Conservation (phyloP, 2,797 vertebrate species). For the Vespertilio murinus region DNA sequence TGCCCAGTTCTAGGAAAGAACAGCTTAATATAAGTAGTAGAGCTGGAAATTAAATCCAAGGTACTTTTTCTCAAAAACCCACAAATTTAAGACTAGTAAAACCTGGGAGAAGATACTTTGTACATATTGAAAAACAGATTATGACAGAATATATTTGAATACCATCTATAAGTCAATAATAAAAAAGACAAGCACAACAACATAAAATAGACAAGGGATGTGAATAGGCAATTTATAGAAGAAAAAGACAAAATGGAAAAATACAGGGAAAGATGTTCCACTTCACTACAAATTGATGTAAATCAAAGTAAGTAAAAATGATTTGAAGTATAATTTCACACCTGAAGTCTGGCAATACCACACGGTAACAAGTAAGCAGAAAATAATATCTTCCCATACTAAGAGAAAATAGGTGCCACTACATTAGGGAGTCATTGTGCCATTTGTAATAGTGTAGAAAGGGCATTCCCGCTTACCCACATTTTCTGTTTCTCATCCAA, state of each 20-base stretch:
- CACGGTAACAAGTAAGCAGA: background rate
- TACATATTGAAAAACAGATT: background rate
- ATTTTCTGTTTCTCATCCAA: background rate
- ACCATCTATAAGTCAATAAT: background rate
- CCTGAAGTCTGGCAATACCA: background rate
- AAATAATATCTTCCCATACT: background rate
- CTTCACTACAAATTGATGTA: background rate
- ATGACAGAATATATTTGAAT: background rate
- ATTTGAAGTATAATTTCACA: background rate
- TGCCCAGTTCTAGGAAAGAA: background rate
- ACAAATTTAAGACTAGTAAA: background rate
- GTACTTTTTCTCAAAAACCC: background rate
- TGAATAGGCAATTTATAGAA: background rate
- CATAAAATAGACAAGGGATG: constrained; percentile 8
- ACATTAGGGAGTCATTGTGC: background rate
- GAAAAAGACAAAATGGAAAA: background rate
- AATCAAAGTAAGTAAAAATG: constrained; percentile 35
- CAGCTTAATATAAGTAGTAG: background rate
- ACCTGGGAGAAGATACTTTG: background rate
- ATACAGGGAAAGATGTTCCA: background rate
- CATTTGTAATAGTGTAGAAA: background rate
- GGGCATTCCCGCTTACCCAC: background rate
- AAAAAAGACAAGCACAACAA: background rate
- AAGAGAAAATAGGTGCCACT: background rate
- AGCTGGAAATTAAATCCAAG: background rate